Percentiles rank a stretch among this genome's conserved stretches.
Conservation (phyloP, 2,888 invertebrate species). For the Eupithecia tripunctaria region DNA sequence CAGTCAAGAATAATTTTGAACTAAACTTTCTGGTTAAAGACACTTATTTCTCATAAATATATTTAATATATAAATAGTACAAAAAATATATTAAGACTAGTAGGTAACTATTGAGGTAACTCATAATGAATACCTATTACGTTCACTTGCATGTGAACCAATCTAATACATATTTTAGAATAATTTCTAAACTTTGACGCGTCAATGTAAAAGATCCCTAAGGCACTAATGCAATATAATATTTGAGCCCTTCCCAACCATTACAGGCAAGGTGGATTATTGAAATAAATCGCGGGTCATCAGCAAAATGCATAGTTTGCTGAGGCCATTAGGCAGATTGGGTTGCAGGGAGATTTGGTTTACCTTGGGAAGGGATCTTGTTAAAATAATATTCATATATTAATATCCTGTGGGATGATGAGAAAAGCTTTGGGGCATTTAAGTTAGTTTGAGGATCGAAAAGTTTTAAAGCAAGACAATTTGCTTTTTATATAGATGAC, state of each 20-base stretch:
- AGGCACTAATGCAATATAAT: slow-evolving; percentile 55
- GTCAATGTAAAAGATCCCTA: slow-evolving; percentile 27
- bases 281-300: slow-evolving; percentile 75
- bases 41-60: no score
- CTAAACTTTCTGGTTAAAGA: no score
- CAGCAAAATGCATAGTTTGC: slow-evolving; percentile 69
- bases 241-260: slow-evolving; percentile 52
- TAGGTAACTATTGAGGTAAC: no score
- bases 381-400: neutral
- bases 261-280: slow-evolving; percentile 60
- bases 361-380: slow-evolving; percentile 20
- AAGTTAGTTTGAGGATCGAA: neutral
- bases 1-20: neutral
- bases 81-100: no score
- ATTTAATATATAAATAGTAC: no score
- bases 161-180: no score
- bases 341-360: slow-evolving; percentile 47
- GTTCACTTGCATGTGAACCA: no score
- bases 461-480: neutral
- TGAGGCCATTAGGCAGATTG: slow-evolving; percentile 68
- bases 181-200: neutral
- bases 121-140: no score
- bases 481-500: no score
- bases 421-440: neutral
- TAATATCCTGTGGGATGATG: neutral